Evolutionary conservation across 2,888 invertebrate genomes (phyloP), one percentile per base, ranked within the genome.

Genomic region (Dyspetes luteomarginatus): DNA sequence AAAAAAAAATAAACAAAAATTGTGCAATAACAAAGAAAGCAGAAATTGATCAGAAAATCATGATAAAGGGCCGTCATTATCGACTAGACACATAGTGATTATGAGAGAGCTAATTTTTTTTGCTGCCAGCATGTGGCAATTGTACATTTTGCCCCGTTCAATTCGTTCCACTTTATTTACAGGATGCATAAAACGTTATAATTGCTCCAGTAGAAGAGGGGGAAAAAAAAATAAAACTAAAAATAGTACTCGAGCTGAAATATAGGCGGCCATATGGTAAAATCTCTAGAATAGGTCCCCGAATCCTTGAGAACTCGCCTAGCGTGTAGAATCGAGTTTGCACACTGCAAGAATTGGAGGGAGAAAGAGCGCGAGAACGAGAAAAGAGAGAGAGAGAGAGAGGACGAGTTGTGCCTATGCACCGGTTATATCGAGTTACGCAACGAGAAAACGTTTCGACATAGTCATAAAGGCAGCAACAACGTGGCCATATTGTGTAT

Each of bases 401-500:
- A n/a, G 58, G 24, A 17, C 55, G 52, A 12, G 9, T 19, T 22
- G 52, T n/a, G n/a, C n/a, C 52, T 55, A 56, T 55, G 55, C 41
- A 24, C 55, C 52, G 28, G 36, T 30, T 19, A n/a, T n/a, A n/a
- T n/a, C n/a, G n/a, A n/a, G 41, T 72, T 72, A 72, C 60, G 72
- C 72, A 72, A 72, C 62, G 30, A 72, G 62, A 36, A 24, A 62
- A 52, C 43, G 19, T 74, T 74, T 74, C 73, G 60, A 74, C 65
- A 74, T 74, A 60, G 56, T 74, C 48, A 17, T 19, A 74, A 65
- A 64, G 56, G 45, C 45, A 17, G 64, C 22, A 65, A 17, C 45
- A 43, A 12, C 36, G 41, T 52, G 19, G 41, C 62, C 48, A 50
- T 65, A 65, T 65, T 62, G 62, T 68, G 26, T 56, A 41, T 9